A percentile compares a stretch with the other conserved stretches of the same genome.
phyloP scores from a whole-genome alignment of 1,140 invertebrate genomes.

The Eriocheir sinensis region DNA sequence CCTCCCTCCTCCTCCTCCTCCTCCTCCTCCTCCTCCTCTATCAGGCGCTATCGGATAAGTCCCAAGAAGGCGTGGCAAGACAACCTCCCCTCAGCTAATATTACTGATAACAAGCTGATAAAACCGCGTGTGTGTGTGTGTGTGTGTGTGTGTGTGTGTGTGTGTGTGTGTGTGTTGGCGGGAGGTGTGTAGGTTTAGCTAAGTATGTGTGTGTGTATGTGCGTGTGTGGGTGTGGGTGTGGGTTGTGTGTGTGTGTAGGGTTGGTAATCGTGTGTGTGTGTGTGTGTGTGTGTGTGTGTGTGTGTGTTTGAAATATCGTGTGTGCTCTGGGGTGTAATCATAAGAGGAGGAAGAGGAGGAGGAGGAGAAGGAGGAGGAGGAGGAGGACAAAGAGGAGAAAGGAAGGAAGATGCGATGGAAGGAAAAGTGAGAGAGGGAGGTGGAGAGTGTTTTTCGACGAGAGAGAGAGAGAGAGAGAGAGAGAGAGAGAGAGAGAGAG shows the following conservation, averaged over 20 bases:
- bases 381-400: neutral
- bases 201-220: neutral
- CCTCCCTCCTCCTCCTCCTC: neutral
- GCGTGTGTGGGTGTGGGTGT: neutral
- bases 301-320: neutral
- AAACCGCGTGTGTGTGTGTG: neutral
- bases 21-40: neutral
- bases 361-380: neutral
- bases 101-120: neutral
- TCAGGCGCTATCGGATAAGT: neutral
- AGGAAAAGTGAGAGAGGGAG: slow-evolving; percentile 42
- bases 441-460: neutral
- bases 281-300: slow-evolving; percentile 31
- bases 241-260: neutral
- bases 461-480: neutral
- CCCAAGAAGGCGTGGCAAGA: neutral
- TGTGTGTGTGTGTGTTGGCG: slow-evolving; percentile 23
- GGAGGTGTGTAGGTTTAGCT: no score
- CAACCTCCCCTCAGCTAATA: neutral
- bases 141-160: neutral
- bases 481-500: neutral
- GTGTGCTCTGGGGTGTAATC: neutral
- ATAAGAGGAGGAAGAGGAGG: neutral
- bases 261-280: no score
- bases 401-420: neutral